Evolutionary conservation across 2,113 vertebrate species (phyloP).

Genomic region (Zeus faber): DNA sequence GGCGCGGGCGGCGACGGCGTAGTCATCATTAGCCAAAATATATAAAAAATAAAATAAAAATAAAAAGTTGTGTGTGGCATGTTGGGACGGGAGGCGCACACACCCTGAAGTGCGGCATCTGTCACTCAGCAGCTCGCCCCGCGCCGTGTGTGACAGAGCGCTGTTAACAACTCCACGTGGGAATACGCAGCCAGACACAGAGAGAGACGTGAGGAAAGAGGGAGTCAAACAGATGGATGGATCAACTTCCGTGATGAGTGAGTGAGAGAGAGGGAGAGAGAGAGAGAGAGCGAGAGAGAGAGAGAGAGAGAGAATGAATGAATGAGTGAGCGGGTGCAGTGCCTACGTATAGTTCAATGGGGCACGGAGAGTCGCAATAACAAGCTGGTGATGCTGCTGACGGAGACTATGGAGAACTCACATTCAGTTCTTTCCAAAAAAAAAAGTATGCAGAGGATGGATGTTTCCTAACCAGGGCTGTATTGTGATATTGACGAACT

Average conservation of each 20-base stretch:
- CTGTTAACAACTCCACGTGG: constrained; percentile 61
- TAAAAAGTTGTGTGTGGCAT: constrained; percentile 28
- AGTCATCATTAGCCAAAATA: constrained; percentile 32
- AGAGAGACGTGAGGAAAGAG: constrained; percentile 53
- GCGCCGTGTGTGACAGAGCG: constrained; percentile 45
- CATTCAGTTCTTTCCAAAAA: too few relatives aligned
- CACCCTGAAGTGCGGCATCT: constrained; percentile 56
- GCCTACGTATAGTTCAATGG: too few relatives aligned
- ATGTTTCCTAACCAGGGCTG: too few relatives aligned
- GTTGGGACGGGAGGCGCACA: constrained; percentile 43
- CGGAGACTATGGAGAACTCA: too few relatives aligned
- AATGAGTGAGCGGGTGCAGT: constrained; percentile 24
- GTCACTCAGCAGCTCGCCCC: constrained; percentile 34
- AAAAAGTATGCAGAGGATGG: too few relatives aligned
- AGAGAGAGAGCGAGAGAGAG: too few relatives aligned
- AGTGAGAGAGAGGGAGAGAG: neutral
- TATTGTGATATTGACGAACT: too few relatives aligned
- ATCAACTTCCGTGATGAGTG: neutral
- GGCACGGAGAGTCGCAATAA: too few relatives aligned
- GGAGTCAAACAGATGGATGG: constrained; percentile 63
- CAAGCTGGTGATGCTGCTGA: too few relatives aligned
- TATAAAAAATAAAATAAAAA: too few relatives aligned
- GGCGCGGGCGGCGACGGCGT: neutral
- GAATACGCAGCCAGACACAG: constrained; percentile 46
- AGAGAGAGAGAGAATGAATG: constrained; percentile 16